Evolutionary conservation across 2,797 vertebrate species (phyloP), one percentile per base, ranked within the genome.

Genomic region (Aeoliscus strigatus): DNA sequence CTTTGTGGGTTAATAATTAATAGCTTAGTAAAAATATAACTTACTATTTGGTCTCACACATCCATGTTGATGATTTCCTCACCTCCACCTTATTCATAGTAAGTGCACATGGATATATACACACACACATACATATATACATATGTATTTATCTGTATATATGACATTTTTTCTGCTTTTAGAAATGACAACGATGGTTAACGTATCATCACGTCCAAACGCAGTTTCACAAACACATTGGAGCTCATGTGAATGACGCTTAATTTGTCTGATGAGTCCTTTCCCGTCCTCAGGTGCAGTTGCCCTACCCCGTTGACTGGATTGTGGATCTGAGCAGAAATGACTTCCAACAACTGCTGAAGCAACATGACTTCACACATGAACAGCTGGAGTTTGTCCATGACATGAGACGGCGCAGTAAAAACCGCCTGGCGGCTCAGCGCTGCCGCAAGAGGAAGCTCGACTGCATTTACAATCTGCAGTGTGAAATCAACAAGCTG

Each of bases 401-500:
- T 0, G 94, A 98, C 12, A 90, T 97, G 62, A 90, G 96, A 10
- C 90, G 96, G 1, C 88, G 96, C 44, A 95, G 94, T 73, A 99
- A 99, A 68, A 99, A 99, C 51, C 90, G 96, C 25, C 91, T 96
- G 1, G 96, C 96, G 0, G 96, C 96, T 0, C 94, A 93, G 39
- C 93, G 94, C n/a, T 99, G 96, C 69, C 94, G 96, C 57, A 98
- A 98, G 78, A 89, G 94, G 50, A 99, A 99, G 29, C 88, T 99
- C 1, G 96, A 99, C 77, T 98, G 95, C 70, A 94, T 99, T 37
- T 88, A 94, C 39, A 94, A 93, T 46, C 91, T 99, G 36, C 94
- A 97, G 72, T 90, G 87, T 43, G 96, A 97, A 85, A 99, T 99
- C 41, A 86, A 91, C 69, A 96, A 93, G 60, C 87, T 99, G 90